Base-by-base conservation (phyloP, 2,113 vertebrate species). In the Oceanodroma tethys region DNA sequence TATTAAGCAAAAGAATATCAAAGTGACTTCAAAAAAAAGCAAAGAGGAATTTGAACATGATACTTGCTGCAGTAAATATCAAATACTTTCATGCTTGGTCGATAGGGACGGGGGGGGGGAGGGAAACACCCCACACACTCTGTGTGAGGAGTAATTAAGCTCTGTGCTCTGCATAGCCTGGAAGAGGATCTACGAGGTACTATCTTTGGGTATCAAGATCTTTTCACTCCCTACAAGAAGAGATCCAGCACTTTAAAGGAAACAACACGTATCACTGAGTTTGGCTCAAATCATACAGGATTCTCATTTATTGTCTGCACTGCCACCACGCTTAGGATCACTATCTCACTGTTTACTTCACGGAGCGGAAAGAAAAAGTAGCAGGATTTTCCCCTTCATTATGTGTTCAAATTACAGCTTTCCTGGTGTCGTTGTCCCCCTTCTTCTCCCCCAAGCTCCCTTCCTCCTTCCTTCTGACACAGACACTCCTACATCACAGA, bases 101-200 rank as follows among this genome's bases (percentile, higher is more conserved):
- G 47, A 55, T 11, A 58, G 10, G 25, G 7, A 26, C 2, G 0
- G 4, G 16, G 5, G 7, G 6, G 7, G 2, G 5, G 7, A 5
- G 7, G 2, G 3, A 7, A 73, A 34, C 26, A 11, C 10, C 36
- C 4, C 29, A 7, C 22, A 16, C 8, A n/a, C 17, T 52, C 21
- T 40, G 10, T 36, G 6, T 58, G n/a, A 81, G 47, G 19, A 55
- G 5, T 16, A 75, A 80, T 56, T 58, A 56, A 76, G 34, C 25
- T 75, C 52, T 45, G 29, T 48, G 66, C 22, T 62, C 40, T 81
- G 30, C 70, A 79, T 36, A 87, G 66, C 7, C 42, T 76, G 36
- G 25, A 82, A 53, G 5, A 90, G 21, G 10, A 52, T 36, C n/a
- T 87, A 12, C 10, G 17, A 88, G 22, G 34, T 71, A 18, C 18